Evolutionary conservation across 1,140 invertebrate species (phyloP), one percentile per base, ranked within the genome.

Genomic region (Apis mellifera): DNA sequence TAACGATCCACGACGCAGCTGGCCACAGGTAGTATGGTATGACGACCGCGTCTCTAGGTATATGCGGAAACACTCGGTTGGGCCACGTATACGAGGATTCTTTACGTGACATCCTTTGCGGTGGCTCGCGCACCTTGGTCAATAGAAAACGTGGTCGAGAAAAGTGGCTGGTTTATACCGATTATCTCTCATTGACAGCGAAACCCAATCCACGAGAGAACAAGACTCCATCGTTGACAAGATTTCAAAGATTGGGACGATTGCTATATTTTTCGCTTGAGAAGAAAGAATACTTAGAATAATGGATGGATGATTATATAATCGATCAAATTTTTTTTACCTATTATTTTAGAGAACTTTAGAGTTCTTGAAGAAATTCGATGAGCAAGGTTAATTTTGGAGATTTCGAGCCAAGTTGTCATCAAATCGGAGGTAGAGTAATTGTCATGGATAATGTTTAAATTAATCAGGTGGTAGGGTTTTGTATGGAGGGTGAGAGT

Each of bases 11-110:
- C 26, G 5, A 48, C 71, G 73, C 42, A 76, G n/a, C 66, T 48
- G 52, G 65, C 64, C 17, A n/a, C n/a, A n/a, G n/a, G 76, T 90
- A 88, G 32, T 42, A 42, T 7, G 84, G 79, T 89, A 85, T 78
- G 71, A 86, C 87, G 82, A 84, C 80, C 79, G 66, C 66, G 73
- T 72, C 79, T 79, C 74, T 79, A 89, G 88, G 89, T 90, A 92
- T 89, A 93, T 93, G 90, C 92, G 93, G 92, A 91, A 90, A 89
- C 89, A 91, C 90, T 89, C 89, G 92, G 92, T 94, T 94, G 93
- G 93, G 93, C 93, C 93, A 94, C 93, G 93, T 94, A 94, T 86
- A 89, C 82, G 69, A 79, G 64, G 70, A 77, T 86, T 78, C 65
- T 89, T 88, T 84, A 73, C 82, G 74, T 78, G 86, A 86, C 81